Evolutionary conservation across 1,140 invertebrate genomes (phyloP).

Genomic region (Ips nitidus): DNA sequence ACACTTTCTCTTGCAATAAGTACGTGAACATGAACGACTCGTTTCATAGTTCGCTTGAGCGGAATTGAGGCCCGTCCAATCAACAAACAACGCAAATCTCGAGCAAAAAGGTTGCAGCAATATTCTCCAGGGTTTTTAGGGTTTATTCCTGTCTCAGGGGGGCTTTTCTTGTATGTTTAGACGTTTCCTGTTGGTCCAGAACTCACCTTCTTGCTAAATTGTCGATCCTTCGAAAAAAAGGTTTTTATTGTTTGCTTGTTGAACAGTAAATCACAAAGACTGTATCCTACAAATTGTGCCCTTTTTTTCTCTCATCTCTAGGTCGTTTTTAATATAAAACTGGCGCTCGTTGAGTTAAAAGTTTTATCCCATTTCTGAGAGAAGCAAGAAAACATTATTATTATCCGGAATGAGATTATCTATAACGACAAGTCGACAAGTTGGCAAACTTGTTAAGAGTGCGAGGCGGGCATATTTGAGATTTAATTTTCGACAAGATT

Average conservation of each 20-base stretch:
- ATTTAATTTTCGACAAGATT: conserved; percentile 24
- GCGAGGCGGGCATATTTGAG: conserved; percentile 22
- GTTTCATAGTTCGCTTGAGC: neutral
- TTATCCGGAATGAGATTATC: conserved; percentile 19
- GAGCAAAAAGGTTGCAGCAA: neutral
- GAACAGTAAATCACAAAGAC: too few species aligned
- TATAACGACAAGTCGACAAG: conserved; percentile 20
- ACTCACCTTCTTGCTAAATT: too few species aligned
- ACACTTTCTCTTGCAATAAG: conserved; percentile 1
- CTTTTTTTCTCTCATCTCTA: neutral
- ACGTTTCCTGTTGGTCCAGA: too few species aligned
- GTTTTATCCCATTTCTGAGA: conserved; percentile 2
- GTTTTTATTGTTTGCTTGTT: neutral
- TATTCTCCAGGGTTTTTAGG: conserved; percentile 1
- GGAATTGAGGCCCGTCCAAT: conserved; percentile 3
- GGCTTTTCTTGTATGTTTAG: neutral
- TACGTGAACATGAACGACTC: neutral
- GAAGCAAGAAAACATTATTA: conserved; percentile 22
- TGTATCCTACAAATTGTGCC: too few species aligned
- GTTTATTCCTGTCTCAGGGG: neutral
- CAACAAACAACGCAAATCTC: conserved; percentile 6
- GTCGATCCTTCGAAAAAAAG: too few species aligned
- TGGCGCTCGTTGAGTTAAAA: conserved; percentile 3
- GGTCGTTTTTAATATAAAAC: conserved; percentile 8
- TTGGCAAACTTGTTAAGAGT: conserved; percentile 21